Evolutionary conservation across 1,140 invertebrate genomes (phyloP).

Genomic region (Caenorhabditis remanei): DNA sequence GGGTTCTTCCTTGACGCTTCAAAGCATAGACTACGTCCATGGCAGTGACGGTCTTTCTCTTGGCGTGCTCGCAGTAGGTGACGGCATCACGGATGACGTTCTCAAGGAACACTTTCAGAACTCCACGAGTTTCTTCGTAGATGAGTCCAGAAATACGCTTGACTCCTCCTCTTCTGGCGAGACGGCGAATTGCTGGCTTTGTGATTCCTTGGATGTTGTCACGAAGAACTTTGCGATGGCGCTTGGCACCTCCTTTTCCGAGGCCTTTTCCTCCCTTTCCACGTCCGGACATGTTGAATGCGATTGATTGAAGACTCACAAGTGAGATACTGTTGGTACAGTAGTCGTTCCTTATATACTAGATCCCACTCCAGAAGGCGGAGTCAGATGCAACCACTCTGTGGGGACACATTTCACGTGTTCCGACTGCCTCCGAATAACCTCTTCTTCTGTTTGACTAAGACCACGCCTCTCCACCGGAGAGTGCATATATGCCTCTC

Average conservation of each 20-base stretch:
- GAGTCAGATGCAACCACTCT: neutral
- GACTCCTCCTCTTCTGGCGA: constrained; percentile 84
- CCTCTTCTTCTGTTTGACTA: no score
- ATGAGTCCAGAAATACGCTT: constrained; percentile 85
- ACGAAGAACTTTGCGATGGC: constrained; percentile 81
- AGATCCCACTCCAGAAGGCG: neutral
- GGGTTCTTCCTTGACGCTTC: constrained; percentile 85
- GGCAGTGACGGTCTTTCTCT: constrained; percentile 86
- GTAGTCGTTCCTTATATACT: neutral
- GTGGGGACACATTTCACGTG: neutral
- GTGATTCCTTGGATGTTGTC: constrained; percentile 86
- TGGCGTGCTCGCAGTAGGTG: constrained; percentile 86
- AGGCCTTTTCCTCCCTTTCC: constrained; percentile 83
- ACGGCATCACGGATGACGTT: constrained; percentile 87
- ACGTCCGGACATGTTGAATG: constrained; percentile 81
- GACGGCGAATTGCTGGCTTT: constrained; percentile 82
- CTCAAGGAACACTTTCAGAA: constrained; percentile 82
- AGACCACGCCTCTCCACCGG: no score
- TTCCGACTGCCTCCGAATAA: no score
- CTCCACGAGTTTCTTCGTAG: constrained; percentile 80
- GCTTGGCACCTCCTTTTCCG: constrained; percentile 83
- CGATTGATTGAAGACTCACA: neutral
- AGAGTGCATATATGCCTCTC: no score
- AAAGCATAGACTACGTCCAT: constrained; percentile 89
- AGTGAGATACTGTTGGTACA: neutral